These are phyloP conservation scores for Hedychridium roseum DNA, from an alignment of 2,888 invertebrate genomes.

Conservation along the genomic window DNA sequence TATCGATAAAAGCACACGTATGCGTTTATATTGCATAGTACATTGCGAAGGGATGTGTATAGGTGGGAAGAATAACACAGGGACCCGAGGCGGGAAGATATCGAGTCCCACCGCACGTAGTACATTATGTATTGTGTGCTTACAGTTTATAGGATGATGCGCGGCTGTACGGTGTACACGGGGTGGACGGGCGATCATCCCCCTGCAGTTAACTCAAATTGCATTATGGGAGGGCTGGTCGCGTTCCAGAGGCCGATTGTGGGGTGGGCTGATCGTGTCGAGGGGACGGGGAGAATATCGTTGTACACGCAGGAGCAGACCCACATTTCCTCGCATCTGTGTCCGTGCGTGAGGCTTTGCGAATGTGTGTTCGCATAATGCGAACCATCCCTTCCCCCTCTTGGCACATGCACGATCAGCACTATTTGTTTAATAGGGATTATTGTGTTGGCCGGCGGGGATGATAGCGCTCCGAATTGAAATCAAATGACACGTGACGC, in stretches of 20 bases:
- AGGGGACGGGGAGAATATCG: constrained; percentile 15
- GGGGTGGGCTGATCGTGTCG: constrained; percentile 42
- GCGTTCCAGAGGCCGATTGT: constrained; percentile 32
- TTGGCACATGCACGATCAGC: constrained; percentile 16
- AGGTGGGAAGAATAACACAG: constrained; percentile 29
- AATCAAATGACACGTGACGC: constrained; percentile 48
- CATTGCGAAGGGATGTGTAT: neutral
- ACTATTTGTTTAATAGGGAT: constrained; percentile 48
- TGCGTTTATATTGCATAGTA: neutral
- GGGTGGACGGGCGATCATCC: constrained; percentile 41
- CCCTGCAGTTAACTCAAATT: constrained; percentile 58
- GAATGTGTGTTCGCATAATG: constrained; percentile 3
- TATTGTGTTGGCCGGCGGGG: constrained; percentile 36
- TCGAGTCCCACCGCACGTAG: constrained; percentile 35
- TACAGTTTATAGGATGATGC: constrained; percentile 47
- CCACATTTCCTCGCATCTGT: neutral
- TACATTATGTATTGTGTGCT: constrained; percentile 48
- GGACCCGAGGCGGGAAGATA: constrained; percentile 24
- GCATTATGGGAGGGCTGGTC: constrained; percentile 51
- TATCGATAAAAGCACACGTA: neutral
- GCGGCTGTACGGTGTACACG: constrained; percentile 24
- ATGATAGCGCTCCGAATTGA: constrained; percentile 35
- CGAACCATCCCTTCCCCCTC: constrained; percentile 13
- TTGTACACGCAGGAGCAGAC: neutral
- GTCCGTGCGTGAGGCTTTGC: neutral